Evolutionary conservation across 2,888 invertebrate species (phyloP).

Genomic region (Marasmarcha lunaedactyla): DNA sequence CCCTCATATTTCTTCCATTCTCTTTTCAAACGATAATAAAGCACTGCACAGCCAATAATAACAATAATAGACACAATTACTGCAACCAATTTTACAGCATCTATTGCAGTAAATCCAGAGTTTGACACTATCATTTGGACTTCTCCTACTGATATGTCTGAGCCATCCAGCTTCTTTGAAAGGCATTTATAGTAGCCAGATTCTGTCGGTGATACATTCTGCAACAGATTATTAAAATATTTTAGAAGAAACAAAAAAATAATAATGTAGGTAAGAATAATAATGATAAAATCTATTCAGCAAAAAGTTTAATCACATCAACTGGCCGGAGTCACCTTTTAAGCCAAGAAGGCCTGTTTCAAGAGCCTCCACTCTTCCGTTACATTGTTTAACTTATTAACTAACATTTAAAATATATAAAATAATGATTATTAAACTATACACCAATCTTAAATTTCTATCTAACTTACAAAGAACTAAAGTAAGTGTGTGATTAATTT

Average conservation of each 20-base stretch:
- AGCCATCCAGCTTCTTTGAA: constrained; percentile 67
- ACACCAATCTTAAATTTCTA: no score
- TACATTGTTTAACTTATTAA: no score
- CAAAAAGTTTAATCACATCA: no score
- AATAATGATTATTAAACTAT: no score
- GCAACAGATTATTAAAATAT: constrained; percentile 18
- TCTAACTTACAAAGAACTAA: no score
- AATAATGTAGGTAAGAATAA: constrained; percentile 4
- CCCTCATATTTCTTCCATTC: constrained; percentile 57
- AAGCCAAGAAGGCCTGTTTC: no score
- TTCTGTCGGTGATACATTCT: constrained; percentile 73
- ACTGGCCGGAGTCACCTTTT: no score
- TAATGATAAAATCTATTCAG: constrained; percentile 9
- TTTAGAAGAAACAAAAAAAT: constrained; percentile 8
- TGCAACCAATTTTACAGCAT: constrained; percentile 56
- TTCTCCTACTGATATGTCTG: constrained; percentile 62
- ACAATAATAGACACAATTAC: constrained; percentile 56
- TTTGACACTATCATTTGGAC: constrained; percentile 73
- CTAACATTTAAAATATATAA: no score
- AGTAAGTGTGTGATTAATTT: no score
- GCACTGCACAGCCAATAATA: constrained; percentile 46
- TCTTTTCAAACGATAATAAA: constrained; percentile 49
- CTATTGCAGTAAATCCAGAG: constrained; percentile 41
- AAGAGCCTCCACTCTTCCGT: no score
- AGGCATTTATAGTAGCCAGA: constrained; percentile 75